phyloP scores from a whole-genome alignment of 1,140 invertebrate species.

The fruit fly (Drosophila melanogaster) region Release_6_plus_ISO1_MT NT_033777.3:30771001-30771500 shows the following conservation, averaged over 20 bases:
- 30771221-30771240: slow-evolving; percentile 79
- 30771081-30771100: slow-evolving; percentile 44
- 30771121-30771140: slow-evolving; percentile 54
- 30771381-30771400: neutral
- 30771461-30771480: slow-evolving; percentile 7
- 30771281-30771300: slow-evolving; percentile 60
- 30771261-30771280: slow-evolving; percentile 11
- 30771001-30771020: slow-evolving; percentile 57
- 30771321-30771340: slow-evolving; percentile 66
- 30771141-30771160: slow-evolving; percentile 43
- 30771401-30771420: slow-evolving; percentile 41
- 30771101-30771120: slow-evolving; percentile 61
- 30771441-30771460: slow-evolving; percentile 48
- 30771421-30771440: slow-evolving; percentile 65
- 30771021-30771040: slow-evolving; percentile 79
- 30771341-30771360: slow-evolving; percentile 67
- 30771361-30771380: slow-evolving; percentile 27
- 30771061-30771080: slow-evolving; percentile 38
- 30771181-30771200: slow-evolving; percentile 80
- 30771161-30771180: slow-evolving; percentile 68
- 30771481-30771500: slow-evolving; percentile 42
- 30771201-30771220: slow-evolving; percentile 78
- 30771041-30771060: slow-evolving; percentile 80
- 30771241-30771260: slow-evolving; percentile 77
- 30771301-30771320: slow-evolving; percentile 57